Conservation (phyloP, 2,113 vertebrate species). For the Brachirus orientalis region DNA sequence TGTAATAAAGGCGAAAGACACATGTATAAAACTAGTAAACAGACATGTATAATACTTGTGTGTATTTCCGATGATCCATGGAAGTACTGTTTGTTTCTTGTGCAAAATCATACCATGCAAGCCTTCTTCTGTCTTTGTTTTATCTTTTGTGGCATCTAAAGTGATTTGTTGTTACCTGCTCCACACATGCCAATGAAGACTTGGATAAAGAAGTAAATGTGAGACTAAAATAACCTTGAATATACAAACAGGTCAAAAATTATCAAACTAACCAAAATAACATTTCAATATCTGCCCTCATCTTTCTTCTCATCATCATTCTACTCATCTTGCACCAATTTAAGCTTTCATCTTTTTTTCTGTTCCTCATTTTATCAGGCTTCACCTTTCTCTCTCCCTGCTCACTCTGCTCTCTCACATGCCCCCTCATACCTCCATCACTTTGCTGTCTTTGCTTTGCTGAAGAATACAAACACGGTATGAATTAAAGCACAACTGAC, state of each 20-base stretch:
- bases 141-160: too few relatives aligned
- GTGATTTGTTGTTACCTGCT: slow-evolving; percentile 18
- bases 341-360: slow-evolving; percentile 27
- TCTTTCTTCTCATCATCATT: slow-evolving; percentile 6
- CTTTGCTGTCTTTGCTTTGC: slow-evolving; percentile 53
- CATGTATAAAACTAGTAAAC: background rate
- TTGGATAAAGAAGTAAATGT: slow-evolving; percentile 1
- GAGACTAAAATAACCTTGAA: slow-evolving; percentile 26
- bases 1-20: background rate
- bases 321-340: slow-evolving; percentile 6
- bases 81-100: background rate
- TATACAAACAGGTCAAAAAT: slow-evolving; percentile 9
- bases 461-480: slow-evolving; percentile 58
- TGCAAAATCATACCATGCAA: too few relatives aligned
- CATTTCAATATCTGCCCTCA: background rate
- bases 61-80: background rate
- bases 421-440: slow-evolving; percentile 24
- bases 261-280: slow-evolving; percentile 11
- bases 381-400: slow-evolving; percentile 33
- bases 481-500: slow-evolving; percentile 74
- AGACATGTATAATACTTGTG: background rate
- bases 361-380: slow-evolving; percentile 27
- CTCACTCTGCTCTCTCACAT: slow-evolving; percentile 6
- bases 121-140: slow-evolving; percentile 16
- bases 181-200: background rate